A percentile compares a stretch with the other conserved stretches of the same genome.
Evolutionary conservation across 2,888 invertebrate species (phyloP).

Genomic region (Apomyelois bistriatella): DNA sequence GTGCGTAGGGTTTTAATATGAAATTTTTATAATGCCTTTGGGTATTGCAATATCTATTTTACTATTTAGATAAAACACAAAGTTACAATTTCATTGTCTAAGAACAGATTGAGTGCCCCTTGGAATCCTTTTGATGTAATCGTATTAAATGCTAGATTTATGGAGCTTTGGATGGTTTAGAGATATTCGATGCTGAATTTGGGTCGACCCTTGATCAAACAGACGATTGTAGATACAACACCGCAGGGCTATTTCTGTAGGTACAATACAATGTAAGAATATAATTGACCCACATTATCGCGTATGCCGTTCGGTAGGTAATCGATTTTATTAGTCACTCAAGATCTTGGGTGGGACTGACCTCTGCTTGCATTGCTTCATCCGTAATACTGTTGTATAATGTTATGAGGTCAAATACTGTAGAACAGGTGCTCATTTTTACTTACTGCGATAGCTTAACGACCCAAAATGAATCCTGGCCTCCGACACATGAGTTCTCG

Average conservation of each 20-base stretch:
- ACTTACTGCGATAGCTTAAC: too few species aligned
- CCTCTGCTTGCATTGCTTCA: constrained; percentile 11
- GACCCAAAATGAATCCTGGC: too few species aligned
- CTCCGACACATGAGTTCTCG: too few species aligned
- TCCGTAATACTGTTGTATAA: constrained; percentile 5
- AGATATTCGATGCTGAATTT: neutral
- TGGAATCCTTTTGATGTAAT: neutral
- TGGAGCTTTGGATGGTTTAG: neutral
- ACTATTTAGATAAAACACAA: too few species aligned
- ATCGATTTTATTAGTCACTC: constrained; percentile 9
- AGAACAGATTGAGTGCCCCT: neutral
- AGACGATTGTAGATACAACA: neutral
- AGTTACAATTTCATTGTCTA: neutral
- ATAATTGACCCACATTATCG: constrained; percentile 9
- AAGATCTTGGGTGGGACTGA: constrained; percentile 8
- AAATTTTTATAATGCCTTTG: too few species aligned
- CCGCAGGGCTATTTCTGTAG: neutral
- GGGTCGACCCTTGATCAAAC: neutral
- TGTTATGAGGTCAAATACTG: constrained; percentile 4
- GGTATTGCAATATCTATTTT: too few species aligned
- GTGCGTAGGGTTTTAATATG: too few species aligned
- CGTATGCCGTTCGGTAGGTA: neutral
- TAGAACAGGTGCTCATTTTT: neutral
- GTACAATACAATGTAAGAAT: constrained; percentile 7
- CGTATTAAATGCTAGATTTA: neutral